Evolutionary conservation across 2,113 vertebrate genomes (phyloP).

Genomic region (Rissa tridactyla): DNA sequence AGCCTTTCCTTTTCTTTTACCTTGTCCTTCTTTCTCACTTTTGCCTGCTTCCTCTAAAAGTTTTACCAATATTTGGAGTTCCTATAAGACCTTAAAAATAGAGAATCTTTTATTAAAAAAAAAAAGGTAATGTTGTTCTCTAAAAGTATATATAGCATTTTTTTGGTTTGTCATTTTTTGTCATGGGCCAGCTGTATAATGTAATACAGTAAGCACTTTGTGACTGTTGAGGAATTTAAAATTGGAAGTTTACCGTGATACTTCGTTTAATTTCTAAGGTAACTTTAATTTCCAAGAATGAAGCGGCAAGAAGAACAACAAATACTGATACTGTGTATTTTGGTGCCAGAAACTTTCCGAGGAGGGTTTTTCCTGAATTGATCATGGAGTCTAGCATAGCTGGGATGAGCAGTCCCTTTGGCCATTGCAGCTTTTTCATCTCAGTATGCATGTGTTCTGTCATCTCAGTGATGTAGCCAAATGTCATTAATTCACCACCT

Average conservation of each 20-base stretch:
- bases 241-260: not conserved
- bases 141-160: not conserved
- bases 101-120: not conserved
- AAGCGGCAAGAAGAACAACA: not conserved
- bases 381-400: rapidly evolving
- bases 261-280: not conserved
- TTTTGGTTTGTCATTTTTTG: not conserved
- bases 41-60: not conserved
- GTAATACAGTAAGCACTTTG: not conserved
- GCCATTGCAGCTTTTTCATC: not conserved
- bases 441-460: not conserved
- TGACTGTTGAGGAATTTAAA: not conserved
- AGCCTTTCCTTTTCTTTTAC: not conserved
- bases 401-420: not conserved
- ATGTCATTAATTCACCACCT: not conserved
- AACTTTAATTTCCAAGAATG: not conserved
- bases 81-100: not conserved
- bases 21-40: not conserved
- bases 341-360: not conserved
- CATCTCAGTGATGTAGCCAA: not conserved
- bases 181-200: not conserved
- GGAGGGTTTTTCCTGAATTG: not conserved
- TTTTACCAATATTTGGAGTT: not conserved
- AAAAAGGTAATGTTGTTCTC: not conserved
- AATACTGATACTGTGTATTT: not conserved